Base-by-base conservation (phyloP, 2,113 vertebrate species). In the Callaeas wilsoni region DNA sequence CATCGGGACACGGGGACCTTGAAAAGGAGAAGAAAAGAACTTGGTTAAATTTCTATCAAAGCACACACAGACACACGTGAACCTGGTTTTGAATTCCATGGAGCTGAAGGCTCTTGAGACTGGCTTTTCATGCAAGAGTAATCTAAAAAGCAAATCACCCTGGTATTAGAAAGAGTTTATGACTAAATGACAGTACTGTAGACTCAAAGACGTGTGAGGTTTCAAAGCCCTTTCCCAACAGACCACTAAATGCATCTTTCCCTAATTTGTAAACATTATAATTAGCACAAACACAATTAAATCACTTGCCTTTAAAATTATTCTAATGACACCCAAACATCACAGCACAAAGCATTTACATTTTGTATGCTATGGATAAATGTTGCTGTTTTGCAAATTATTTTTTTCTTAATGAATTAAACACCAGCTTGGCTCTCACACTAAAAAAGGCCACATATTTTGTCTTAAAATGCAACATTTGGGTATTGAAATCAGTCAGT, bases 1-100 rank as follows among this genome's bases (percentile, higher is more conserved):
- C 77, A 97, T 98, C 1, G 99, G 99, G 83, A 99, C 98, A 20
- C 98, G 98, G 10, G 98, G 99, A 47, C 99, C 99, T 99, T 39
- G 67, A 87, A 89, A 56, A 97, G 52, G 90, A 75, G 64, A 47
- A 96, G 57, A 95, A 88, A 93, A 79, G 39, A 42, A 37, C 13
- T 84, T 10, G 9, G 91, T 96, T 91, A 96, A 77, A 88, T 78
- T 53, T 27, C 88, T 69, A 8, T 37, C 1, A 7, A 49, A 55
- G 37, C 70, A 87, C 76, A 75, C 42, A 84, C 35, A 93, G 69
- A 89, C 20, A 41, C 84, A 78, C 1, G 2, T 33, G 67, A 81
- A 79, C 63, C 73, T 71, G 55, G 23, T 15, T 85, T 59, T 67
- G 29, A 63, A 82, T 84, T 19, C 81, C 6, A 3, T 0, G 2